phyloP scores from a whole-genome alignment of 2,888 invertebrate species.

The Drosophila diplacantha region DNA sequence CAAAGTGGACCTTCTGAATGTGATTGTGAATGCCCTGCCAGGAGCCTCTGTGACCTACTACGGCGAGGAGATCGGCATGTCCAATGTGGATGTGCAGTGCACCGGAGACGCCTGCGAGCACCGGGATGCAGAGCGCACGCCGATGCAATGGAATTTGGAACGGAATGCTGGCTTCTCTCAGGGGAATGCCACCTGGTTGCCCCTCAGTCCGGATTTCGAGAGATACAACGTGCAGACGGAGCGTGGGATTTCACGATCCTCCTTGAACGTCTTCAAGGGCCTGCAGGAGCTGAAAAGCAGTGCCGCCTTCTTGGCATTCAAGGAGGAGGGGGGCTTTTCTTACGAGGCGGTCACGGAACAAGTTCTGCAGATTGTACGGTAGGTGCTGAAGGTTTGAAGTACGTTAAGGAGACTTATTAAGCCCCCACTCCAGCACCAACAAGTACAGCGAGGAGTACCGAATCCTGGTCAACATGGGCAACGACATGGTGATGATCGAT shows the following conservation, averaged over 20 bases:
- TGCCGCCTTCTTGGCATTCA: slow-evolving; percentile 73
- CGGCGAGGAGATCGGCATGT: slow-evolving; percentile 86
- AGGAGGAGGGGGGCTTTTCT: slow-evolving; percentile 60
- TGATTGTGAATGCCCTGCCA: slow-evolving; percentile 84
- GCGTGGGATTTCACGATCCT: slow-evolving; percentile 78
- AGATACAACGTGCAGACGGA: slow-evolving; percentile 81
- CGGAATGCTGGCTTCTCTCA: slow-evolving; percentile 82
- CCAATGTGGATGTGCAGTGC: slow-evolving; percentile 77
- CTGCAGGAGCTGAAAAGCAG: slow-evolving; percentile 79
- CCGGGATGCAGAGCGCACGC: slow-evolving; percentile 81
- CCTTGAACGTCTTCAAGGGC: slow-evolving; percentile 81
- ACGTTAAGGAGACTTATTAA: not conserved
- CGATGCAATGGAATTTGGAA: slow-evolving; percentile 81
- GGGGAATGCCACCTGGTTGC: slow-evolving; percentile 81
- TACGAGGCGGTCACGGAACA: slow-evolving; percentile 70
- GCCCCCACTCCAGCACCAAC: slow-evolving; percentile 49
- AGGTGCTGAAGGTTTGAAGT: not conserved
- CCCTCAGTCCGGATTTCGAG: slow-evolving; percentile 81
- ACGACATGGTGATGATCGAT: slow-evolving; percentile 56
- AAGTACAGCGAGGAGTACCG: slow-evolving; percentile 66
- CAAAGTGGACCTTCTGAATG: slow-evolving; percentile 83
- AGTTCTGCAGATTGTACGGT: slow-evolving; percentile 74
- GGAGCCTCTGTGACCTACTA: slow-evolving; percentile 90
- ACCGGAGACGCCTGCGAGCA: slow-evolving; percentile 68
- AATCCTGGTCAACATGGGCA: slow-evolving; percentile 71